phyloP scores from a whole-genome alignment of 2,113 vertebrate species.

The Ceyx margarethae region DNA sequence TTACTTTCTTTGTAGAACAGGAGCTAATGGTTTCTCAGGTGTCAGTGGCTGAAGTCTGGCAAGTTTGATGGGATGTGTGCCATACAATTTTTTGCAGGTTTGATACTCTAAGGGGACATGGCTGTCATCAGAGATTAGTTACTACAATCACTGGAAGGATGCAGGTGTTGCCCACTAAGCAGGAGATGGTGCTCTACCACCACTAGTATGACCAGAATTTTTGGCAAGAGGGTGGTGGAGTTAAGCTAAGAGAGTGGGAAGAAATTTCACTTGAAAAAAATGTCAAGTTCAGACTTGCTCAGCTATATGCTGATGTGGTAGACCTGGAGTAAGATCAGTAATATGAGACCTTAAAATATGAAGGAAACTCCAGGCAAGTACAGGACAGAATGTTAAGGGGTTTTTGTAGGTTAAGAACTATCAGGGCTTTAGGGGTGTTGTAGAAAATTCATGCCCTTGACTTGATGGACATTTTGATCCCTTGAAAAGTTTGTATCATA shows the following conservation, averaged over 20 bases:
- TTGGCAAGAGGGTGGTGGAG: not conserved
- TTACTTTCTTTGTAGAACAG: not conserved
- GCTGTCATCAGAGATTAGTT: not conserved
- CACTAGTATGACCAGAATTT: not conserved
- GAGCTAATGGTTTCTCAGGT: not conserved
- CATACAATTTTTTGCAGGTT: not conserved
- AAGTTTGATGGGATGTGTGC: not conserved
- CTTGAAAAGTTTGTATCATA: not conserved
- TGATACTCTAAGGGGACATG: not conserved
- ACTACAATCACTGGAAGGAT: not conserved
- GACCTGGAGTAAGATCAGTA: not conserved
- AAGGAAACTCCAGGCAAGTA: not conserved
- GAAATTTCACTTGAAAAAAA: not conserved
- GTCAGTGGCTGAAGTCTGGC: not conserved
- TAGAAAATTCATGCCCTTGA: not conserved
- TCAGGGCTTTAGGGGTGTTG: not conserved
- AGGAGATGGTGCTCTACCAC: not conserved
- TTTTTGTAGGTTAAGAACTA: not conserved
- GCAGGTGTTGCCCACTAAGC: not conserved
- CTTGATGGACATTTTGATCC: not conserved
- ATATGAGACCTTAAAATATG: not conserved
- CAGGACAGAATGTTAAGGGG: not conserved
- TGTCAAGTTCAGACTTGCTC: not conserved
- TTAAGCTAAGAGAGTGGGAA: not conserved
- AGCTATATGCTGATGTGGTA: not conserved